Base-by-base conservation (phyloP, 1,140 invertebrate genomes). In the Leptonema lineaticorne region DNA sequence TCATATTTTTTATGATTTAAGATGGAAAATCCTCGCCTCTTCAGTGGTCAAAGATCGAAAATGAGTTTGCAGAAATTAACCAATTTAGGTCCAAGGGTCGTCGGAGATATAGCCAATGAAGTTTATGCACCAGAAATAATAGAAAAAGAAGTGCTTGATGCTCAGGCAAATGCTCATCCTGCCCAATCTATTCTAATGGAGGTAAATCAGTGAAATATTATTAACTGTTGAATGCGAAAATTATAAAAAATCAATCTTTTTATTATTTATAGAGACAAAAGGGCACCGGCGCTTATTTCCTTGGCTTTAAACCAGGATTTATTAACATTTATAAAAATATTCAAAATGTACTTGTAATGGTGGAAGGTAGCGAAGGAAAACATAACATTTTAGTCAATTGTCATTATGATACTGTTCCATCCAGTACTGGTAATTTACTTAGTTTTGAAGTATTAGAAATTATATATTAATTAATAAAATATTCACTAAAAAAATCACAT, bases 351-450 rank as follows among this genome's bases (percentile, higher is more conserved):
- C 78, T 91, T 16, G 91, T 87, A 0, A 84, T 87, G 74, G 70
- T 94, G 24, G 82, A 89, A 59, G 81, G 82, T 0, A 79, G 78
- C 37, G 78, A 80, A 28, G 82, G 71, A 0, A 77, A 78, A 66
- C 75, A 85, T 60, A 85, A 86, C 37, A 69, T 94, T 33, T 78
- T 94, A 20, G 78, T 94, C 37, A 94, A 93, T 78, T 92, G 91
- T 73, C 92, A 94, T 77, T 92, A 88, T 80, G 92, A 94, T 78
- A 86, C 88, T 56, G 88, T 92, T 18, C 85, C 89, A 18, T 87
- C 84, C 68, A 90, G 89, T 78, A 85, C 82, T 77, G 89, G 89
- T 75, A 24, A 45, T 22, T 6, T 53, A 50, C 14, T 7, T 53
- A 7, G 27, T 48, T 48, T 5, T 20, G 9, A 48, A 20, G 30